Percentiles rank a stretch among this genome's conserved stretches.
phyloP scores from a whole-genome alignment of 2,888 invertebrate genomes.

The Meloe dianella region DNA sequence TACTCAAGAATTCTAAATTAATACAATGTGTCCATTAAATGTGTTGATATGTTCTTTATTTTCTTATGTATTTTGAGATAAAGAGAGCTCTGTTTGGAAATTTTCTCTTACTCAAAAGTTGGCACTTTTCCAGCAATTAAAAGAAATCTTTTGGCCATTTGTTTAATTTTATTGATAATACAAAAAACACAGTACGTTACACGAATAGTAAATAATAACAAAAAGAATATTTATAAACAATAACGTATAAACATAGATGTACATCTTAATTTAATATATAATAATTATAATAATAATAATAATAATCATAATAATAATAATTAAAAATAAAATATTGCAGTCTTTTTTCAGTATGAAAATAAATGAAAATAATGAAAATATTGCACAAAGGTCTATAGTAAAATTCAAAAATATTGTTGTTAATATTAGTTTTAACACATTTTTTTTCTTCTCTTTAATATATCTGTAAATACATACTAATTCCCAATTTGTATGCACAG shows the following conservation, averaged over 20 bases:
- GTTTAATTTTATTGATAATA: constrained; percentile 35
- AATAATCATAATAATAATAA: constrained; percentile 16
- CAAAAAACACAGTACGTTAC: constrained; percentile 43
- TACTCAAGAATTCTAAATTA: constrained; percentile 33
- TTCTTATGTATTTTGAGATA: background rate
- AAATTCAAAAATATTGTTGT: constrained; percentile 32
- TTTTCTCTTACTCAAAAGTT: background rate
- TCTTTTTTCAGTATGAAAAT: constrained; percentile 35
- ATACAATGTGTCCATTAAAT: background rate
- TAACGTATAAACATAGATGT: constrained; percentile 37
- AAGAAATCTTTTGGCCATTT: background rate
- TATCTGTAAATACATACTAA: constrained; percentile 33
- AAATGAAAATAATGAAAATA: constrained; percentile 32
- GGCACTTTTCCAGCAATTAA: background rate
- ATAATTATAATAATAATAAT: constrained; percentile 20
- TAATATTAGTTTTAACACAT: constrained; percentile 18
- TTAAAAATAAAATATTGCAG: constrained; percentile 42
- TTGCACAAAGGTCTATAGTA: constrained; percentile 40
- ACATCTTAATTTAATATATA: constrained; percentile 27
- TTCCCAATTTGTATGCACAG: constrained; percentile 24
- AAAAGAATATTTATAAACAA: constrained; percentile 36
- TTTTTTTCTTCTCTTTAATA: background rate
- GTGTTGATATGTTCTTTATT: background rate
- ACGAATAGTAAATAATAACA: constrained; percentile 38
- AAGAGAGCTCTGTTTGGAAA: background rate